These are phyloP conservation scores for Scaptomyza flava DNA, from an alignment of 2,888 invertebrate species.

Conservation along the genomic window DNA sequence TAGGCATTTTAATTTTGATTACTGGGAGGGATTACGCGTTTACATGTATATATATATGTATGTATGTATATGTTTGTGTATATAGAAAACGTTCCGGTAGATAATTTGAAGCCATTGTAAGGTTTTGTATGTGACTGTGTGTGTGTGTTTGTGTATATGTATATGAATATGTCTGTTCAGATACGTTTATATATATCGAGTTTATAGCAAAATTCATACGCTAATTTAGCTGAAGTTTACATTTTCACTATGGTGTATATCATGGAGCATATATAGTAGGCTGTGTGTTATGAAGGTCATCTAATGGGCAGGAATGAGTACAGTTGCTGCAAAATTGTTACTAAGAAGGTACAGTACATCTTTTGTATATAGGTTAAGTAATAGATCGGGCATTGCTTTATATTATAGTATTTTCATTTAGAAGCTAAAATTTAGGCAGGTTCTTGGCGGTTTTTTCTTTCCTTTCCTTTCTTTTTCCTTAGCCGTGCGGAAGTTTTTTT, in stretches of 20 bases:
- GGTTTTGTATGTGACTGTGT: slow-evolving; percentile 31
- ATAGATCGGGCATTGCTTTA: slow-evolving; percentile 57
- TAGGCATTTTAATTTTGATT: slow-evolving; percentile 61
- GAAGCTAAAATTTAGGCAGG: slow-evolving; percentile 61
- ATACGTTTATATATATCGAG: slow-evolving; percentile 49
- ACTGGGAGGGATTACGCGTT: slow-evolving; percentile 45
- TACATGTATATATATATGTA: slow-evolving; percentile 6
- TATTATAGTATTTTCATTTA: slow-evolving; percentile 24
- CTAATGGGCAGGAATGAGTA: slow-evolving; percentile 77
- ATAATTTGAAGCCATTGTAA: slow-evolving; percentile 62
- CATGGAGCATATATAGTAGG: slow-evolving; percentile 29
- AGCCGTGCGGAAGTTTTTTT: slow-evolving; percentile 15
- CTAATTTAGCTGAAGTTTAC: slow-evolving; percentile 23
- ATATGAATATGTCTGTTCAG: slow-evolving; percentile 62
- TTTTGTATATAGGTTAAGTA: slow-evolving; percentile 60
- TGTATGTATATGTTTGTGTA: not conserved
- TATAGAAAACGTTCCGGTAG: slow-evolving; percentile 49
- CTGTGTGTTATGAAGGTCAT: slow-evolving; percentile 64
- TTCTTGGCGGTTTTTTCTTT: slow-evolving; percentile 45
- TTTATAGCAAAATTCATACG: slow-evolving; percentile 38
- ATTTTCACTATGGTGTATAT: slow-evolving; percentile 21
- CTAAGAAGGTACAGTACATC: slow-evolving; percentile 74
- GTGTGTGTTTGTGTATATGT: slow-evolving; percentile 20
- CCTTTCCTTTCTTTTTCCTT: too few species aligned
- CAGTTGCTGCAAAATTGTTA: slow-evolving; percentile 73